A percentile compares a stretch with the other conserved stretches of the same genome.
Conservation (phyloP, 2,113 vertebrate species). For the Opisthocomus hoazin region DNA sequence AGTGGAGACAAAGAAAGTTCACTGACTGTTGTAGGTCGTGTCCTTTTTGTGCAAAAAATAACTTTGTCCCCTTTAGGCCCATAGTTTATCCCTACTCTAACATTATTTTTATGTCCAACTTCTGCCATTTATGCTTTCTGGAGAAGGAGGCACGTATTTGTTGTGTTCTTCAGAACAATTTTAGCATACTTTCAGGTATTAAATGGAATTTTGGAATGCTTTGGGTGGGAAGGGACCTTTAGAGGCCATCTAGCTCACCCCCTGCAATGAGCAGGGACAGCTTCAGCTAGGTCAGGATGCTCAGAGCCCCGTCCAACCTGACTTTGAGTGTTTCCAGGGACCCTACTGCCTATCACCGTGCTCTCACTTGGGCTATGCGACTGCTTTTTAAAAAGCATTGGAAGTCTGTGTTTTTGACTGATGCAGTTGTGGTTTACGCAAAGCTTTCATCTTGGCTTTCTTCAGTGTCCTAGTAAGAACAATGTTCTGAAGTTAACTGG, state of each 20-base stretch:
- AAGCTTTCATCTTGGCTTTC: background rate
- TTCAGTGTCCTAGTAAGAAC: background rate
- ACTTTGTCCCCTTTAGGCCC: background rate
- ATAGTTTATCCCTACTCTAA: background rate
- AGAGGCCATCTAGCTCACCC: no score
- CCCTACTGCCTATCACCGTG: background rate
- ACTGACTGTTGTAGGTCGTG: background rate
- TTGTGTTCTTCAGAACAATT: background rate
- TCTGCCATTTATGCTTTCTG: background rate
- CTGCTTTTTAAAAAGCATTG: background rate
- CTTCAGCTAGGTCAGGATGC: no score
- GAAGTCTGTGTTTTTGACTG: background rate
- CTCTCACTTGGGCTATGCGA: background rate
- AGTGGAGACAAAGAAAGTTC: background rate
- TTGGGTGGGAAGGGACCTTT: no score
- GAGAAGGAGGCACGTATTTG: fast-evolving
- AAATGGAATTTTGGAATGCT: no score
- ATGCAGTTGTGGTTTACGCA: background rate
- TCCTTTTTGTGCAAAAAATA: background rate
- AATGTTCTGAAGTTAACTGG: background rate
- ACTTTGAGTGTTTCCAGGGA: no score
- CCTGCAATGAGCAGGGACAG: no score
- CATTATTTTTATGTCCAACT: fast-evolving
- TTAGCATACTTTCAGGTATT: background rate
- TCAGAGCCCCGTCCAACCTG: no score